Base-by-base conservation (phyloP, 2,888 invertebrate species). In the Andrena fulva region DNA sequence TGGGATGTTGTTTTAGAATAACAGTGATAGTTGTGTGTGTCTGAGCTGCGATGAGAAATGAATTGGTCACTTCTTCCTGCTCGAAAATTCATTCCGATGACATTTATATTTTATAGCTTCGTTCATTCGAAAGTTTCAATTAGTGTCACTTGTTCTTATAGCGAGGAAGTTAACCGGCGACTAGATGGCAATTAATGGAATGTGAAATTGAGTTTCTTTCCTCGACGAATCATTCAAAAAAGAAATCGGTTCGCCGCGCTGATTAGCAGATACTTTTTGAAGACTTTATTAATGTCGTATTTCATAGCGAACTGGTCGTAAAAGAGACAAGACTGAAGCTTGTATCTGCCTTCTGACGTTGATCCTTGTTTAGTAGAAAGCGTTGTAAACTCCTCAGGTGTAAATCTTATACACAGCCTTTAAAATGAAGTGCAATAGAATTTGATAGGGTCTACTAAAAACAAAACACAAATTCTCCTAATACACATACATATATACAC, bases 241-340 rank as follows among this genome's bases (percentile, higher is more conserved):
- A 42, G 62, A 31, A 76, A 54, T 20, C 69, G 69, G 63, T 42
- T 54, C 24, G 5, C 48, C 16, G 42, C 42, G 35, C 24, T 63
- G 29, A 76, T 69, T 31, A 35, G n/a, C 56, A 6, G 56, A 12
- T 48, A 56, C 12, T 48, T 24, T 50, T 50, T 10, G 33, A 66
- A 50, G 8, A 35, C 35, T 72, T 66, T 66, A 72, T 50, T 35
- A 6, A n/a, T 24, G 12, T 67, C 73, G 59, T 78, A 74, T 74
- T 74, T 67, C 31, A 67, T 16, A 24, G 20, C 8, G 42, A 42
- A 20, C 2, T 35, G 12, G 27, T 35, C 8, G 20, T 12, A 31
- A n/a, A 42, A 54, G 16, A 48, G 12, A 4, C 8, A 29, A 48
- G 29, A 20, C 54, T 29, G 35, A 8, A 31, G 27, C 20, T 33